Conservation (phyloP, 2,113 vertebrate genomes). For the Propithecus coquereli region DNA sequence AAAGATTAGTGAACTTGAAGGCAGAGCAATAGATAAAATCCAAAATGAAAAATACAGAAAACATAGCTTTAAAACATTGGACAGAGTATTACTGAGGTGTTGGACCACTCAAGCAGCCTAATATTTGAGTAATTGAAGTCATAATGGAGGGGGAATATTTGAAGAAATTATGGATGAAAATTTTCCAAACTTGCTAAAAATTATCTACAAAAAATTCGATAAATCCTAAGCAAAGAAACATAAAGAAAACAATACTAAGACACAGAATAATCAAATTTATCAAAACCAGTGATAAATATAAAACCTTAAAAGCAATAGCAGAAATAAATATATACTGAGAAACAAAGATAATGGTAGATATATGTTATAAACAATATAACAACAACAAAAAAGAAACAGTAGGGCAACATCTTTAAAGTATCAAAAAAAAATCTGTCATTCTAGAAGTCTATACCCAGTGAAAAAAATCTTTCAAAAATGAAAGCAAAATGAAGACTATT, state of each 20-base stretch:
- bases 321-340: background rate
- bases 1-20: conserved; percentile 63
- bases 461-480: background rate
- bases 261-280: background rate
- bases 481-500: background rate
- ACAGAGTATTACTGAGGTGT: background rate
- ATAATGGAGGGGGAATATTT: background rate
- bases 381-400: background rate
- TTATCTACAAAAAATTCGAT: background rate
- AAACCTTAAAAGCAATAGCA: background rate
- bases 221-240: background rate
- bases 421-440: background rate
- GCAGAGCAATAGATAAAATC: background rate
- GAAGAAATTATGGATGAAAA: background rate
- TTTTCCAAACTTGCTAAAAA: background rate
- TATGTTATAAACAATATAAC: background rate
- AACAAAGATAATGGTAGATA: background rate
- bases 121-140: background rate
- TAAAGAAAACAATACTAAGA: background rate
- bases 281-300: conserved; percentile 12
- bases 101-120: background rate
- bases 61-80: background rate
- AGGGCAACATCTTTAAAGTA: background rate
- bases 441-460: background rate
- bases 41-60: background rate